Base-by-base conservation (phyloP, 1,140 invertebrate genomes). In the Cyclargus thomasi region DNA sequence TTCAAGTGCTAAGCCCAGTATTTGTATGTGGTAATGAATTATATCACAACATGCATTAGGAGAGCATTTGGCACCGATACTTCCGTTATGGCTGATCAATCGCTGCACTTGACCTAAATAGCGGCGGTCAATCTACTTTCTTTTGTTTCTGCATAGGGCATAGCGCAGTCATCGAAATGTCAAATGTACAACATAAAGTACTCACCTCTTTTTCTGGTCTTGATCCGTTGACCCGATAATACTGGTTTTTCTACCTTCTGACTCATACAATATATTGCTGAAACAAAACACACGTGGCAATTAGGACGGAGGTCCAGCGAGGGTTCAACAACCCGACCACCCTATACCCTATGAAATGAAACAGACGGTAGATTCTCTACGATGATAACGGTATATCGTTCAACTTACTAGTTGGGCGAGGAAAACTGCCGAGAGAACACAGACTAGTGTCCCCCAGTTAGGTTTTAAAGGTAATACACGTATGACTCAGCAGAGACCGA, bases 191-290 rank as follows among this genome's bases (percentile, higher is more conserved):
- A 35, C 14, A 64, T 29, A 23, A 21, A 22, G 47, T 21, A 76
- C 88, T 92, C 93, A 97, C 96, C 97, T 98, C 98, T 98, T 97
- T 99, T 99, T 95, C 98, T 96, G 96, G 98, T 99, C 96, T 99
- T 99, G 94, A 99, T 98, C 93, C 97, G 97, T 95, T 99, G 97
- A 97, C 98, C 98, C 94, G 97, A 98, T 95, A 99, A 94, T 95
- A 97, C 96, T 95, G 97, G 97, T 97, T 98, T 98, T 97, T 99
- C 97, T 95, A 95, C 96, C 96, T 99, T 99, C 94, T 98, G 97
- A 99, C 97, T 99, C 98, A 99, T 99, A 97, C 97, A 99, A 98
- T 95, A 96, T 95, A 94, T 95, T 95, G 95, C 95, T 96, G 93
- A 75, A 96, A 85, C 83, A 86, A 47, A 86, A 86, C 93, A 88